Evolutionary conservation across 1,140 invertebrate genomes (phyloP).

Genomic region (Drosophila nigrodunni): DNA sequence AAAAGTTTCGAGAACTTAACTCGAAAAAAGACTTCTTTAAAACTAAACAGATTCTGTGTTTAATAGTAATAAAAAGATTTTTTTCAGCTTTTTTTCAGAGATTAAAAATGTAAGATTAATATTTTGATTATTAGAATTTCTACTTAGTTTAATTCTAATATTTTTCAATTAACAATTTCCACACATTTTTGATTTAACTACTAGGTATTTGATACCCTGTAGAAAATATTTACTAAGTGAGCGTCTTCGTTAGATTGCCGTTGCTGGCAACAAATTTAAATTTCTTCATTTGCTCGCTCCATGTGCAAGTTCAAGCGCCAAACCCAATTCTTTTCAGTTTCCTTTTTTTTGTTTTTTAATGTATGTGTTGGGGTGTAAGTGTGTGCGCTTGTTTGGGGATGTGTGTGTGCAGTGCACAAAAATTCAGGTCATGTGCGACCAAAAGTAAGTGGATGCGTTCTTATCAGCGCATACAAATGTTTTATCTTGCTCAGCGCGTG

Average conservation of each 20-base stretch:
- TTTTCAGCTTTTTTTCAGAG: too few relatives aligned
- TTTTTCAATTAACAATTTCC: too few relatives aligned
- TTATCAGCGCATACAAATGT: slow-evolving; percentile 83
- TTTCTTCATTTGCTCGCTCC: slow-evolving; percentile 74
- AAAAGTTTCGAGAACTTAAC: not conserved
- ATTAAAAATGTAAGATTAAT: too few relatives aligned
- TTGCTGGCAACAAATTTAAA: slow-evolving; percentile 72
- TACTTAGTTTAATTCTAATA: too few relatives aligned
- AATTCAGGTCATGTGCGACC: slow-evolving; percentile 81
- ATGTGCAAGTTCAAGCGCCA: slow-evolving; percentile 63
- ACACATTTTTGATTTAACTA: too few relatives aligned
- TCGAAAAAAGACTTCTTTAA: too few relatives aligned
- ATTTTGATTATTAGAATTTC: too few relatives aligned
- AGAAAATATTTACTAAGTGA: slow-evolving; percentile 17
- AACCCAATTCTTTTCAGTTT: slow-evolving; percentile 52
- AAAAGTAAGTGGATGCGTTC: slow-evolving; percentile 82
- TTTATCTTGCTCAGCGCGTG: slow-evolving; percentile 76
- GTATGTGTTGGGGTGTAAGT: slow-evolving; percentile 3
- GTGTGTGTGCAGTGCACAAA: slow-evolving; percentile 36
- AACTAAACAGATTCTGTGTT: too few relatives aligned
- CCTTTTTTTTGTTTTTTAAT: slow-evolving; percentile 21
- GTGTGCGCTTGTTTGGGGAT: not conserved
- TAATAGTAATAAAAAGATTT: too few relatives aligned
- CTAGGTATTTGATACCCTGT: not conserved
- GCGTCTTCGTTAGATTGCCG: slow-evolving; percentile 55